phyloP scores from a whole-genome alignment of 2,113 vertebrate genomes.

The Engraulis encrasicolus region DNA sequence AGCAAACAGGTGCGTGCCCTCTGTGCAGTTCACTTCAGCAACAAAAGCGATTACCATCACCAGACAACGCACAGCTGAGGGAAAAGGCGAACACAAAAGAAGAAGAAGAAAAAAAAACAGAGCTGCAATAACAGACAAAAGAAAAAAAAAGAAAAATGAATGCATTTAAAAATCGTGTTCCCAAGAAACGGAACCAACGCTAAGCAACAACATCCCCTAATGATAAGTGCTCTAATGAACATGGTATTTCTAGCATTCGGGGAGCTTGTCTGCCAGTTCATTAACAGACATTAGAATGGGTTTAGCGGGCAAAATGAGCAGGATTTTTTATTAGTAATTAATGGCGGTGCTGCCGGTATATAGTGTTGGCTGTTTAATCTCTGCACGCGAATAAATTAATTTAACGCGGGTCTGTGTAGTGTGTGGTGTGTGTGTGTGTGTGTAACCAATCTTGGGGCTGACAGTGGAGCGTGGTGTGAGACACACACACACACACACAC shows the following conservation, averaged over 20 bases:
- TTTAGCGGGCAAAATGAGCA: constrained; percentile 45
- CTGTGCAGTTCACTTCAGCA: background rate
- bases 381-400: constrained; percentile 40
- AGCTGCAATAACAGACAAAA: no score
- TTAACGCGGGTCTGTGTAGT: constrained; percentile 47
- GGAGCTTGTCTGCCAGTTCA: constrained; percentile 34
- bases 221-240: constrained; percentile 39
- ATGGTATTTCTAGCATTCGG: constrained; percentile 36
- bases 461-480: background rate
- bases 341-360: constrained; percentile 29
- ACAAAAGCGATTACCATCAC: background rate
- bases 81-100: background rate
- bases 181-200: background rate
- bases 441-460: constrained; percentile 35
- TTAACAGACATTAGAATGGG: constrained; percentile 44
- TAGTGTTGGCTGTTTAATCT: constrained; percentile 39
- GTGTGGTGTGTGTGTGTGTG: constrained; percentile 3
- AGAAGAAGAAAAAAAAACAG: background rate
- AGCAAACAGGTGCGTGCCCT: constrained; percentile 40
- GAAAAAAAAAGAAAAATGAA: background rate
- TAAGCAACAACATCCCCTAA: background rate
- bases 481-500: background rate
- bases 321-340: constrained; percentile 52
- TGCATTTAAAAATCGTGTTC: background rate
- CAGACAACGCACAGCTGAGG: background rate